These are phyloP conservation scores for Typhlomys cinereus DNA, from an alignment of 2,113 vertebrate species.

Conservation along the genomic window DNA sequence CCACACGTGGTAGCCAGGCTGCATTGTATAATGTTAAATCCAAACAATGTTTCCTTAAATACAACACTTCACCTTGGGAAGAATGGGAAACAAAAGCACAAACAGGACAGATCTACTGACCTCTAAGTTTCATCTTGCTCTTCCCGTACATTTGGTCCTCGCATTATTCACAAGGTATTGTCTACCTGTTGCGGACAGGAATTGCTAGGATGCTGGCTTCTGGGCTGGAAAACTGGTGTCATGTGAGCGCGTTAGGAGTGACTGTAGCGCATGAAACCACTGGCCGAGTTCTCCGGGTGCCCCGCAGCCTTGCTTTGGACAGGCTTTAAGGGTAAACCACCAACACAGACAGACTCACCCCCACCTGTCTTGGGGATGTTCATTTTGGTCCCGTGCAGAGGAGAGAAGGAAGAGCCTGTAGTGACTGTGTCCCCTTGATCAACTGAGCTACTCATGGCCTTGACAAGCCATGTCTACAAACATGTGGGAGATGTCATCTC, in stretches of 20 bases:
- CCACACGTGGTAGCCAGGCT: background rate
- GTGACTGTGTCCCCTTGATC: background rate
- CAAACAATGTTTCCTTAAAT: background rate
- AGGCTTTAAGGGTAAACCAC: background rate
- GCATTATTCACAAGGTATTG: background rate
- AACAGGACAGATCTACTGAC: background rate
- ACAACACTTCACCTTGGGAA: conserved; percentile 17
- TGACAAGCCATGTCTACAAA: background rate
- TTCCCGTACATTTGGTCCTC: background rate
- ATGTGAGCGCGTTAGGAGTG: background rate
- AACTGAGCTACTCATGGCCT: background rate
- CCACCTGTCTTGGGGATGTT: background rate
- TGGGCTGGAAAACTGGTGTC: too few relatives aligned
- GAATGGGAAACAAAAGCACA: background rate
- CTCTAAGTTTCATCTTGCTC: background rate
- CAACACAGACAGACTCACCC: background rate
- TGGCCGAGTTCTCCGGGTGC: background rate
- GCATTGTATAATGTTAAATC: background rate
- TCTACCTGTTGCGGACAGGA: too few relatives aligned
- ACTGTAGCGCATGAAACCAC: background rate
- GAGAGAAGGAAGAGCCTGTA: background rate
- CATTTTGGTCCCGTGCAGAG: background rate
- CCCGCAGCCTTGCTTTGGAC: background rate
- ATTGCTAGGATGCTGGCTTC: too few relatives aligned
- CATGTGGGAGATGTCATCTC: background rate